Evolutionary conservation across 2,113 vertebrate species (phyloP).

Genomic region (Actenoides lindsayi): DNA sequence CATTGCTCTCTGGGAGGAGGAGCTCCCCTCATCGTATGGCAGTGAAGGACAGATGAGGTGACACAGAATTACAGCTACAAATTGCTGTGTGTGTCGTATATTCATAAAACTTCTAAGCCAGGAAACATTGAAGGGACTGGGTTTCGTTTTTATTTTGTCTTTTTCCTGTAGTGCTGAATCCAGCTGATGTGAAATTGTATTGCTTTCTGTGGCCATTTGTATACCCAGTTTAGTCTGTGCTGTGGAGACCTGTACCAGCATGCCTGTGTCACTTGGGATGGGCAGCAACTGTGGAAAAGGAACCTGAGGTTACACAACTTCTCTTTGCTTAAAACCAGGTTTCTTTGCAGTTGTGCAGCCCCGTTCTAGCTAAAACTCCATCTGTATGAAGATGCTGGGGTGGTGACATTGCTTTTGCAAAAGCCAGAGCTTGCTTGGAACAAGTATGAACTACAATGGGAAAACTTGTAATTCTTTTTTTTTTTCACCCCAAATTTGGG

Average conservation of each 20-base stretch:
- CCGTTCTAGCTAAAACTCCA: not conserved
- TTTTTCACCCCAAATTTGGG: not conserved
- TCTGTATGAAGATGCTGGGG: not conserved
- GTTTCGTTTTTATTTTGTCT: not conserved
- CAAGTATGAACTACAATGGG: not conserved
- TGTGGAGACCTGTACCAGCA: not conserved
- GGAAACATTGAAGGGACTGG: not conserved
- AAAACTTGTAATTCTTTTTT: not conserved
- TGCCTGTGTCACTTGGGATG: rapidly evolving
- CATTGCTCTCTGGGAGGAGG: rapidly evolving
- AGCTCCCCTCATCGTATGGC: rapidly evolving
- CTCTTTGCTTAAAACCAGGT: not conserved
- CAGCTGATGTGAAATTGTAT: not conserved
- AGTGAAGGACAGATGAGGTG: not conserved
- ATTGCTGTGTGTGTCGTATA: not conserved
- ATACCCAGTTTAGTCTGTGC: not conserved
- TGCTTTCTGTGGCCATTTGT: not conserved
- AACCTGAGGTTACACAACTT: not conserved
- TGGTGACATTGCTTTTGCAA: not conserved
- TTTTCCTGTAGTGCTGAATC: not conserved
- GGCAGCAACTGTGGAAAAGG: not conserved
- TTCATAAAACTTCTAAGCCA: not conserved
- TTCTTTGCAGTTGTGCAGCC: not conserved
- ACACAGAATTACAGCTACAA: not conserved
- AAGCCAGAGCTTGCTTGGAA: not conserved